These are phyloP conservation scores for Dermatemys mawii DNA, from an alignment of 2,113 vertebrate genomes.

Conservation along the genomic window DNA sequence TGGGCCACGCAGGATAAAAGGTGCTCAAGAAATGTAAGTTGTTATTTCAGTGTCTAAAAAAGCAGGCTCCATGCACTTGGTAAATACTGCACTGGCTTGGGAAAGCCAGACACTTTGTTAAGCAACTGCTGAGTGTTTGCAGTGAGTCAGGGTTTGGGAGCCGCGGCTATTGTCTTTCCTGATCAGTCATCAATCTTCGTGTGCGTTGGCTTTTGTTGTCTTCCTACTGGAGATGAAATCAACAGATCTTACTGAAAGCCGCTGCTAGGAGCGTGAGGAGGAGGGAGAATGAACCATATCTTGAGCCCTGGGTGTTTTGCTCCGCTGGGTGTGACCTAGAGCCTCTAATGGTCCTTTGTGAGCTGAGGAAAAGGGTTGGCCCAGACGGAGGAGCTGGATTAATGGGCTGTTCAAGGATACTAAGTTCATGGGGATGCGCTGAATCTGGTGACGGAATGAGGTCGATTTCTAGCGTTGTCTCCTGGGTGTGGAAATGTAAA, in stretches of 20 bases:
- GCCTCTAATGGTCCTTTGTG: neutral
- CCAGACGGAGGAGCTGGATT: accelerated
- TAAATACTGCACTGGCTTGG: conserved; percentile 8
- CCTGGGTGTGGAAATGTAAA: neutral
- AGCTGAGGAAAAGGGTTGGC: neutral
- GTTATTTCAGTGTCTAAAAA: neutral
- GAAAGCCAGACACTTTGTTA: neutral
- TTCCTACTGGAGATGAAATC: neutral
- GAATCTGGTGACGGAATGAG: neutral
- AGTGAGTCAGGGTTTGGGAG: conserved; percentile 30
- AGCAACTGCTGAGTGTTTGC: neutral
- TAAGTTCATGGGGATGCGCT: accelerated
- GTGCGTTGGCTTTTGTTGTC: neutral
- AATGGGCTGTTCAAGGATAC: neutral
- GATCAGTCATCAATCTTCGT: neutral
- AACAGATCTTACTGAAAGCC: neutral
- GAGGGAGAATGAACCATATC: neutral
- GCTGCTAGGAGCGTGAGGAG: accelerated
- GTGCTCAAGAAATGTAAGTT: neutral
- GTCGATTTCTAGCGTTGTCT: neutral
- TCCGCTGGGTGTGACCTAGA: neutral
- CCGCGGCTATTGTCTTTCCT: neutral
- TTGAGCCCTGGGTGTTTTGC: neutral
- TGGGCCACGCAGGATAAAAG: neutral
- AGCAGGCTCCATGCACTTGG: neutral